Evolutionary conservation across 2,113 vertebrate species (phyloP).

Genomic region (Cichladusa arquata): DNA sequence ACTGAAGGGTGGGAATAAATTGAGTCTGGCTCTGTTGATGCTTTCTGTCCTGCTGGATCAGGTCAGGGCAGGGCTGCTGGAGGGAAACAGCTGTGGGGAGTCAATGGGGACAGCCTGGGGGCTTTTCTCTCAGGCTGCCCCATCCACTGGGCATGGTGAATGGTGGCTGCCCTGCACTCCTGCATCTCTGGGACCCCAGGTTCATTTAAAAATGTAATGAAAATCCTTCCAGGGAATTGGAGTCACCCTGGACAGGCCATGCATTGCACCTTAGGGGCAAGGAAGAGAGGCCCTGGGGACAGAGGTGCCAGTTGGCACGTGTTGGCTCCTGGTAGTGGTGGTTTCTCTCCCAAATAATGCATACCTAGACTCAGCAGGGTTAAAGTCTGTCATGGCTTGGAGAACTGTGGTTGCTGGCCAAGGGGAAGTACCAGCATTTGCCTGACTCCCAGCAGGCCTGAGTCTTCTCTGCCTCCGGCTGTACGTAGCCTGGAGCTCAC

Average conservation of each 20-base stretch:
- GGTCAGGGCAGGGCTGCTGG: neutral
- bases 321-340: neutral
- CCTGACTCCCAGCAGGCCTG: neutral
- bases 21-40: neutral
- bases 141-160: neutral
- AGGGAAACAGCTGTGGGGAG: neutral
- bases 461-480: neutral
- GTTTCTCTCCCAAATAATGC: neutral
- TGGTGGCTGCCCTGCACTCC: neutral
- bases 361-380: rapidly evolving
- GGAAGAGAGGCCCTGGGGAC: neutral
- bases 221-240: neutral
- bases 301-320: neutral
- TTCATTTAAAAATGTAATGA: neutral
- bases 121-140: neutral
- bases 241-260: neutral
- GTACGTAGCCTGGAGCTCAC: neutral
- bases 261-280: rapidly evolving
- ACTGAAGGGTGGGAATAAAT: neutral
- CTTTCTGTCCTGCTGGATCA: neutral
- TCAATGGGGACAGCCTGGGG: rapidly evolving
- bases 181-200: rapidly evolving
- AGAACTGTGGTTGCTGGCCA: neutral
- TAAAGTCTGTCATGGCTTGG: neutral
- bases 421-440: neutral